Evolutionary conservation across 1,140 invertebrate genomes (phyloP).

Genomic region (Pygmarrhopalites habei): DNA sequence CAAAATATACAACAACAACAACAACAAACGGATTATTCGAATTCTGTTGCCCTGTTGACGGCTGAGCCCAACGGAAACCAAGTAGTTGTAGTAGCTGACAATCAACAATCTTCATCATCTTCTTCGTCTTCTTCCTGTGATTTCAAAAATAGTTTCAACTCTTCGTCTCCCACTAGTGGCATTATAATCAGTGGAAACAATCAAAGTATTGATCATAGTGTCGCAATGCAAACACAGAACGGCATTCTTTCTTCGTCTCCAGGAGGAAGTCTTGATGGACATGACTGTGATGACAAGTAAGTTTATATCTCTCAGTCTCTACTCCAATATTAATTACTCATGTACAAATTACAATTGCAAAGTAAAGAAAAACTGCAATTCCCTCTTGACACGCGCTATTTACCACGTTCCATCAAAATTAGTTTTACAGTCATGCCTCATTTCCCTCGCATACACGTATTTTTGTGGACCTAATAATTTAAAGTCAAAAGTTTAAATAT

Average conservation of each 20-base stretch:
- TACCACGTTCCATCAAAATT: no score
- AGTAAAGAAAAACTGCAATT: no score
- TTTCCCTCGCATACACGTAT: no score
- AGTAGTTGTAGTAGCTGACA: background rate
- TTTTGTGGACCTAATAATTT: no score
- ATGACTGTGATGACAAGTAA: slow-evolving; percentile 39
- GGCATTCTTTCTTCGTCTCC: slow-evolving; percentile 26
- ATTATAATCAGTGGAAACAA: slow-evolving; percentile 1
- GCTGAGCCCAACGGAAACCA: slow-evolving; percentile 34
- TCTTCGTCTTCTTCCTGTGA: slow-evolving; percentile 15
- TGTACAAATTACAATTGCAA: no score
- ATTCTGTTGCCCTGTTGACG: background rate
- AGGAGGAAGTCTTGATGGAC: slow-evolving; percentile 36
- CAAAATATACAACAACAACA: background rate
- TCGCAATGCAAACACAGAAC: slow-evolving; percentile 11
- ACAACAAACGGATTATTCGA: background rate
- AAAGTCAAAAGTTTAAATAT: no score
- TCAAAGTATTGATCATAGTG: background rate
- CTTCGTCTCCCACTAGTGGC: no score
- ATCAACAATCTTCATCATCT: background rate
- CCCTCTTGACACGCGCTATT: no score
- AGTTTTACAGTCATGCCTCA: no score
- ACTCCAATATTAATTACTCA: no score
- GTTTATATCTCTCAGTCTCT: no score
- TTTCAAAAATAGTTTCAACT: background rate